phyloP scores from a whole-genome alignment of 2,888 invertebrate species.

The Drosophila eohydei region DNA sequence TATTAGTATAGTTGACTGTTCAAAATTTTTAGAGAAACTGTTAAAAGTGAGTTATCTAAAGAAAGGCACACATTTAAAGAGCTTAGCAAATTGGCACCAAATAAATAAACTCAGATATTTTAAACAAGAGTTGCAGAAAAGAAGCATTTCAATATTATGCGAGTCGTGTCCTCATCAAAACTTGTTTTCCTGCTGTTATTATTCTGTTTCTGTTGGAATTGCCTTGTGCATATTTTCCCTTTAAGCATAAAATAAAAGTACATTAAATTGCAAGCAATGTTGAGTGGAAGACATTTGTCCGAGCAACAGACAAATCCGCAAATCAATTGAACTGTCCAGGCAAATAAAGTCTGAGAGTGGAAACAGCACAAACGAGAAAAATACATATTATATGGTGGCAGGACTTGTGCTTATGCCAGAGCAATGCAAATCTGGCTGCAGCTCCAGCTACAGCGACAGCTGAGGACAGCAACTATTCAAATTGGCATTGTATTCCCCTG shows the following conservation, averaged over 20 bases:
- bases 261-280: not conserved
- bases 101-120: too few species aligned
- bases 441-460: not conserved
- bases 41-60: too few species aligned
- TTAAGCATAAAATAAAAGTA: not conserved
- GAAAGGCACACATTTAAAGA: too few species aligned
- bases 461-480: constrained; percentile 33
- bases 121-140: too few species aligned
- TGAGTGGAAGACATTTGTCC: not conserved
- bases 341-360: constrained; percentile 37
- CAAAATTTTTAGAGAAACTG: too few species aligned
- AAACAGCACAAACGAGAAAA: constrained; percentile 13
- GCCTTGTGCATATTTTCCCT: not conserved
- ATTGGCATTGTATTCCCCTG: constrained; percentile 43
- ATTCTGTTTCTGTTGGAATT: not conserved
- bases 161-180: too few species aligned
- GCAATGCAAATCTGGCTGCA: constrained; percentile 13
- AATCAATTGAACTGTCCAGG: constrained; percentile 36
- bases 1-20: too few species aligned
- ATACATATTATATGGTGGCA: constrained; percentile 15
- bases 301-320: constrained; percentile 11
- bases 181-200: too few species aligned
- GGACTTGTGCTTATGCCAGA: constrained; percentile 9
- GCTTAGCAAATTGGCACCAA: too few species aligned
- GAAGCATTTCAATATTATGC: not conserved